Conservation (phyloP, 2,113 vertebrate genomes). For the Cyprinodon brontotheroides region DNA sequence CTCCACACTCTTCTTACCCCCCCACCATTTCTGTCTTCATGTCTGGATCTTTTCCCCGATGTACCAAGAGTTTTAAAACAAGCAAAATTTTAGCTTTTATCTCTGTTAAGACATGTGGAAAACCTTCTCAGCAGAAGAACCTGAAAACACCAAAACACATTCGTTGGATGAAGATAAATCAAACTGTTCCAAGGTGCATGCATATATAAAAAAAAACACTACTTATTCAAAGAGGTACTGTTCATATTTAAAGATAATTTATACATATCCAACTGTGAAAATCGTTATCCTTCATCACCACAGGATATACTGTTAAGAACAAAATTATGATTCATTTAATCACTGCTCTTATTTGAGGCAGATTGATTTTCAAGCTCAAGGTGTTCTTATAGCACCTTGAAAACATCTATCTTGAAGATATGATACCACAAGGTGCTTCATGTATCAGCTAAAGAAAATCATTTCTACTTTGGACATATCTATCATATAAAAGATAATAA, state of each 20-base stretch:
- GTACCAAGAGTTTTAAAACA: constrained; percentile 22
- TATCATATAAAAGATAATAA: not conserved
- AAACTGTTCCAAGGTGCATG: not conserved
- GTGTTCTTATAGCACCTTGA: not conserved
- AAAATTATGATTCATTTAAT: not conserved
- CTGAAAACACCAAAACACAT: not conserved
- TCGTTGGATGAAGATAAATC: not conserved
- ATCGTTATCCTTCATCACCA: not conserved
- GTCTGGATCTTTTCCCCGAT: constrained; percentile 32
- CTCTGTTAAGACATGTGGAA: constrained; percentile 6
- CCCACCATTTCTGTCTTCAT: constrained; percentile 6
- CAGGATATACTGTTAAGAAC: not conserved
- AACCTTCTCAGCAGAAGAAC: not conserved
- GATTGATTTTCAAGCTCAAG: not conserved
- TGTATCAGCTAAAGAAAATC: no score
- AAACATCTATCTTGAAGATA: not conserved
- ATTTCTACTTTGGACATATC: not conserved
- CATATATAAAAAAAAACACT: no score
- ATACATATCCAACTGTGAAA: not conserved
- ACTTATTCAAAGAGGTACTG: not conserved
- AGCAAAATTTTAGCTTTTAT: constrained; percentile 27
- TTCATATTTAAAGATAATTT: not conserved
- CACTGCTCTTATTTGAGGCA: not conserved
- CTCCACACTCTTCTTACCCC: constrained; percentile 13
- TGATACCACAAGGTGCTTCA: no score